A percentile compares a stretch with the other conserved stretches of the same genome.
Evolutionary conservation across 2,113 vertebrate genomes (phyloP).

Genomic region (Esox niger): DNA sequence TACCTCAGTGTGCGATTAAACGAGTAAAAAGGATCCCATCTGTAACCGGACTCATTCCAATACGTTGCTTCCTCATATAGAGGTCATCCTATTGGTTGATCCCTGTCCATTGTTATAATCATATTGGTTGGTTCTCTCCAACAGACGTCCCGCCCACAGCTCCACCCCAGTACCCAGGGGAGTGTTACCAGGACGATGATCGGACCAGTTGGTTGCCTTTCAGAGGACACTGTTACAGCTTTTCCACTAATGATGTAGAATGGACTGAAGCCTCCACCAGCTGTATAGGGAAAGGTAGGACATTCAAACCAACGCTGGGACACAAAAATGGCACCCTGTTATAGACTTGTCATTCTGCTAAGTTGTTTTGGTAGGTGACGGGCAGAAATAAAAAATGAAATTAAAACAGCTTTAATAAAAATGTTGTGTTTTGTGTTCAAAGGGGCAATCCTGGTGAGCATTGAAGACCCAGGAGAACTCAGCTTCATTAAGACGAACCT

Average conservation of each 20-base stretch:
- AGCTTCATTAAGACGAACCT: too few species aligned
- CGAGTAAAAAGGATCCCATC: too few species aligned
- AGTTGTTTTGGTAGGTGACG: too few species aligned
- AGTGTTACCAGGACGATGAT: constrained; percentile 71
- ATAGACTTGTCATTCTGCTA: too few species aligned
- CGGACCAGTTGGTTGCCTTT: constrained; percentile 79
- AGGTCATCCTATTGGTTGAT: too few species aligned
- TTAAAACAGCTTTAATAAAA: too few species aligned
- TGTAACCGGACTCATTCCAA: neutral
- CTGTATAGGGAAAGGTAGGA: constrained; percentile 79
- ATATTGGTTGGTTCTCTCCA: neutral
- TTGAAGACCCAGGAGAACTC: too few species aligned
- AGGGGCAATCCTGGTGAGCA: too few species aligned
- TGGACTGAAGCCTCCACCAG: constrained; percentile 85
- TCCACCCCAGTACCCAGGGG: constrained; percentile 75
- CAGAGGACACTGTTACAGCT: constrained; percentile 82
- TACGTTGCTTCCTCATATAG: neutral
- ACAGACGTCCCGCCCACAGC: constrained; percentile 80
- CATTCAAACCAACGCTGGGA: too few species aligned
- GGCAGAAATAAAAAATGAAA: too few species aligned
- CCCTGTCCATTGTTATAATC: neutral
- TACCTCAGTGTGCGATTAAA: neutral
- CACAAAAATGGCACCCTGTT: too few species aligned
- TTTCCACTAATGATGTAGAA: constrained; percentile 72
- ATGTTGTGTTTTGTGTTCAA: too few species aligned